Base-by-base conservation (phyloP, 2,113 vertebrate species). In the Petaurus breviceps region DNA sequence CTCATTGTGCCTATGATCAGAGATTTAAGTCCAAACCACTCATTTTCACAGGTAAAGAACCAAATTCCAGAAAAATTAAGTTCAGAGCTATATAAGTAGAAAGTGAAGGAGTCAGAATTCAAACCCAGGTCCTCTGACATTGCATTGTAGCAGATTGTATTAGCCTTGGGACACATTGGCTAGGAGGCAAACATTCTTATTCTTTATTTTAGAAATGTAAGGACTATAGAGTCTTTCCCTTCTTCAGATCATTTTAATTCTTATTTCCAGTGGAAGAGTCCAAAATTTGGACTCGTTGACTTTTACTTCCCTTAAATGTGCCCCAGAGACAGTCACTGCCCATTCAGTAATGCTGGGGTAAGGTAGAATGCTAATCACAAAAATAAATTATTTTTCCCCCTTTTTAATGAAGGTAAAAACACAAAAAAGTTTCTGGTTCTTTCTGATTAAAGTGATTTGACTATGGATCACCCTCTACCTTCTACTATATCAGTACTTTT, bases 291-390 rank as follows among this genome's bases (percentile, higher is more conserved):
- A 24, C 43, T 54, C 57, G n/a, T 91, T 93, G 22, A 47, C 43
- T n/a, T 23, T 95, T 28, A 37, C 25, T 96, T 54, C 61, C 91
- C 57, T 53, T 91, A 96, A 90, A 23, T 94, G 51, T 25, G 16
- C n/a, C 24, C 47, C 37, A 90, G 54, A 97, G 53, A 2, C 31
- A 52, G 55, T 37, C 0, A 3, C 92, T 53, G 0, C 61, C 84
- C 57, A 31, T 90, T 91, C 10, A 95, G 93, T 92, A 94, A 10
- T 61, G 23, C 77, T 89, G 92, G 46, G 37, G 43, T 89, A 94
- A 94, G 94, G 22, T 28, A 91, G 47, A 95, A 84, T 89, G 16
- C 5, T 90, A 93, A 89, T 54, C 54, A 54, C 28, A 93, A 94
- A 89, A 77, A 26, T 22, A 90, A 49, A 90, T 92, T 14, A 93